Base-by-base conservation (phyloP, 2,888 invertebrate genomes). In the Leptopilina syphax region DNA sequence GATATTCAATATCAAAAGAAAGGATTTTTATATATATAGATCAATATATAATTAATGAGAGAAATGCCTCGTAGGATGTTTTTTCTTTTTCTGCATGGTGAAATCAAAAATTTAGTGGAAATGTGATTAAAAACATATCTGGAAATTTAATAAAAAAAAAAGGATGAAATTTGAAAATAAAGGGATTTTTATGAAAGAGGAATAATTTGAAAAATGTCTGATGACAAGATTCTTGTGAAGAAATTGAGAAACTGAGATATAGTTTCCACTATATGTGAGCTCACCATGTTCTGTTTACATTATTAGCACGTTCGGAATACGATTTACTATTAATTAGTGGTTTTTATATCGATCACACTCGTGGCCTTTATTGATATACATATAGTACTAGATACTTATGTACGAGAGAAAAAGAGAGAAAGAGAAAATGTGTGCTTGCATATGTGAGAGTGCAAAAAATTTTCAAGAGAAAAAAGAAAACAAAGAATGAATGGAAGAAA, bases 361-460 rank as follows among this genome's bases (percentile, higher is more conserved):
- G 90, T 91, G 91, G 91, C 91, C 91, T 91, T 91, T 86, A 88
- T 89, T 85, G 82, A 87, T 89, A 88, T 87, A 87, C 81, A 87
- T 82, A 83, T 78, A 73, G 73, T 83, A 84, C 76, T 80, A 80
- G 81, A 81, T 83, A 85, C 83, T 83, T 84, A 82, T 83, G 83
- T 82, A 81, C 78, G 76, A 77, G 80, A 66, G 66, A 47, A 68
- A 80, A 80, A 81, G 44, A 82, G 80, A 83, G 80, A 34, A 3
- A 81, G 67, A 81, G 67, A 82, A 68, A 77, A 79, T 63, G 80
- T 54, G 68, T 67, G 27, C 65, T 76, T 65, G 18, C 65, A 24
- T 50, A 50, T 78, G 78, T 76, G 78, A 79, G 76, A 78, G 54
- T 78, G 82, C 76, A 80, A 82, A 80, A 12, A 50, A 50, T 50